Conservation (phyloP, 1,140 invertebrate genomes). For the Drosophila athabasca region DNA sequence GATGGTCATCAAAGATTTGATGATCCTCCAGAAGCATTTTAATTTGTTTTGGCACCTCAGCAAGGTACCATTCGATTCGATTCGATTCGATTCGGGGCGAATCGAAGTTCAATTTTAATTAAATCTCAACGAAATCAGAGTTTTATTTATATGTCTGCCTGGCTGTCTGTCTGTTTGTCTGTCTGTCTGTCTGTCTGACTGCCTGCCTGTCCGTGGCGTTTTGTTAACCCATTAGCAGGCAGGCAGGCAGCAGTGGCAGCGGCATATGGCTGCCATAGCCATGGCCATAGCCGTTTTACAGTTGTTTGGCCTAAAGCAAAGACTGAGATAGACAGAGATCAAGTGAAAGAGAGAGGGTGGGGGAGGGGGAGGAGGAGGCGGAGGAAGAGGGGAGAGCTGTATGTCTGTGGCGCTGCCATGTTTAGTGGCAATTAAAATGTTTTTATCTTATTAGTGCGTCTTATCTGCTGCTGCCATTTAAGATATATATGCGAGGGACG, state of each 20-base stretch:
- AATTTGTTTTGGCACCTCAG: conserved; percentile 58
- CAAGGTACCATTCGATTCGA: conserved; percentile 14
- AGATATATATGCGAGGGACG: conserved; percentile 64
- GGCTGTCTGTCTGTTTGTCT: too few relatives aligned
- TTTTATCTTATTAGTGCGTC: conserved; percentile 79
- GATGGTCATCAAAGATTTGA: conserved; percentile 54
- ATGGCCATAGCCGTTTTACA: conserved; percentile 58
- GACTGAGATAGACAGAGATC: conserved; percentile 6
- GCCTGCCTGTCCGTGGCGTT: conserved; percentile 16
- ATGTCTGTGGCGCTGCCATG: conserved; percentile 69
- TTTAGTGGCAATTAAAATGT: conserved; percentile 81
- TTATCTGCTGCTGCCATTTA: conserved; percentile 63
- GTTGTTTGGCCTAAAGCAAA: conserved; percentile 65
- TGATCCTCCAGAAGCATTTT: conserved; percentile 61
- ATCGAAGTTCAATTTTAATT: conserved; percentile 41
- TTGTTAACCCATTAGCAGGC: conserved; percentile 44
- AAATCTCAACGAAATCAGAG: conserved; percentile 41
- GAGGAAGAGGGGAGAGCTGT: conserved; percentile 38
- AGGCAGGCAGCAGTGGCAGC: conserved; percentile 11
- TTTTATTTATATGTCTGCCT: conserved; percentile 42
- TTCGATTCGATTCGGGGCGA: conserved; percentile 36
- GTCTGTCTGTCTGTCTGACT: neutral
- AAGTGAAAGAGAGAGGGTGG: neutral
- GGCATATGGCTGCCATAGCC: conserved; percentile 3
- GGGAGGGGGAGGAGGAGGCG: conserved; percentile 8